A percentile compares a stretch with the other conserved stretches of the same genome.
Conservation (phyloP, 1,140 invertebrate genomes). For the Caerostris extrusa region DNA sequence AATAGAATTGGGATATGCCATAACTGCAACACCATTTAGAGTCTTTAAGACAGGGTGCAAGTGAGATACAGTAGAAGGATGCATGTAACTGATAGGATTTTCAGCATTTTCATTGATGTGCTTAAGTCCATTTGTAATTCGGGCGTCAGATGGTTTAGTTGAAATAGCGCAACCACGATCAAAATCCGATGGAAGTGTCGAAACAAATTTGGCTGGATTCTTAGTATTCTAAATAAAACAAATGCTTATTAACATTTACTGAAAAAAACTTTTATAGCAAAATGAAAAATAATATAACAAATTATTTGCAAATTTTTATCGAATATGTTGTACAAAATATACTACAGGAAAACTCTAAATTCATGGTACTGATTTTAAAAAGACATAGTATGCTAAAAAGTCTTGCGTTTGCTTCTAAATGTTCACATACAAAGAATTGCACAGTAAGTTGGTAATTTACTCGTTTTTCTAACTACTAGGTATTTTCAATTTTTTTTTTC, state of each 20-base stretch:
- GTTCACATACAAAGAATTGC: too few relatives aligned
- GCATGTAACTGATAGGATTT: neutral
- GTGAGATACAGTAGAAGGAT: neutral
- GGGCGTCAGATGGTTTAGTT: neutral
- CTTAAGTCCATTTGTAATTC: neutral
- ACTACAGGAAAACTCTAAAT: too few relatives aligned
- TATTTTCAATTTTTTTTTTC: too few relatives aligned
- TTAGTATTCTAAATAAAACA: constrained; percentile 29
- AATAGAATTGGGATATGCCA: constrained; percentile 30
- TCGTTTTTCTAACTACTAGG: too few relatives aligned
- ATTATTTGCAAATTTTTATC: neutral
- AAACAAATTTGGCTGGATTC: neutral
- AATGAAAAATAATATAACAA: neutral
- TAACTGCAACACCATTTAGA: constrained; percentile 46
- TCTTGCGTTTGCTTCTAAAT: too few relatives aligned
- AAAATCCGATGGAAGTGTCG: neutral
- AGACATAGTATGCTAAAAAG: too few relatives aligned
- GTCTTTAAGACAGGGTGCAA: constrained; percentile 78
- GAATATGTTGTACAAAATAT: neutral
- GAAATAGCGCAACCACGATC: neutral
- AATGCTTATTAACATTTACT: neutral
- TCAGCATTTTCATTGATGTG: neutral
- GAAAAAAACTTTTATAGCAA: too few relatives aligned
- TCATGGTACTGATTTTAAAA: too few relatives aligned
- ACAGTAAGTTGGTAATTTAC: too few relatives aligned